Base-by-base conservation (phyloP, 2,113 vertebrate species). In the Chiloscyllium plagiosum region DNA sequence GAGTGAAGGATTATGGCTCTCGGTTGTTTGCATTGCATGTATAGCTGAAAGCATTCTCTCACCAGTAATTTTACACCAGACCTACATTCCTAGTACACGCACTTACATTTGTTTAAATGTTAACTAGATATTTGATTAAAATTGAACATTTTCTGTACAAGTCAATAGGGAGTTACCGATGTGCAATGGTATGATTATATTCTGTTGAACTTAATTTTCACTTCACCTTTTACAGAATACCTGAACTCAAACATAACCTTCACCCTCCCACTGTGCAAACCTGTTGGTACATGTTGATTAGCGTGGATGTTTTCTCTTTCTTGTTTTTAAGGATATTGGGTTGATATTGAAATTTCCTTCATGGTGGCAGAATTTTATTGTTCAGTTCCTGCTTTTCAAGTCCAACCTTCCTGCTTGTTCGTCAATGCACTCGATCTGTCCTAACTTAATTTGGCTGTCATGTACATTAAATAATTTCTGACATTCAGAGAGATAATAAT, bases 361-460 rank as follows among this genome's bases (percentile, higher is more conserved):
- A 95, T 47, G 42, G 24, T 47, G 72, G 4, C 47, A 50, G 68
- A 95, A 72, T 52, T 47, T 95, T 72, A 76, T 72, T 76, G 24
- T 47, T 52, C 68, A 95, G 47, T 70, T 95, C 94, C 69, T 52
- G 69, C 66, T 95, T 95, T 95, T 72, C 89, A 65, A 92, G 89
- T 92, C 61, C 37, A 93, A 6, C 89, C 93, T 52, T 68, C 94
- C 69, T 95, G 24, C n/a, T 95, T 72, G 26, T 95, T 95, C 33
- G 29, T 24, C 26, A 76, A 26, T 95, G 42, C 12, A 70, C 69
- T 47, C 19, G 24, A 95, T 72, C 12, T 72, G 47, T 50, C 47
- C 42, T 70, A 19, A 26, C 42, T 50, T 56, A 90, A 90, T 65
- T 95, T 95, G 47, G 20, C 15, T 76, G 42, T 22, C 20, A 29